A percentile compares a stretch with the other conserved stretches of the same genome.
These are phyloP conservation scores for Eupelmus urozonus DNA, from an alignment of 2,888 invertebrate genomes.

Conservation along the genomic window DNA sequence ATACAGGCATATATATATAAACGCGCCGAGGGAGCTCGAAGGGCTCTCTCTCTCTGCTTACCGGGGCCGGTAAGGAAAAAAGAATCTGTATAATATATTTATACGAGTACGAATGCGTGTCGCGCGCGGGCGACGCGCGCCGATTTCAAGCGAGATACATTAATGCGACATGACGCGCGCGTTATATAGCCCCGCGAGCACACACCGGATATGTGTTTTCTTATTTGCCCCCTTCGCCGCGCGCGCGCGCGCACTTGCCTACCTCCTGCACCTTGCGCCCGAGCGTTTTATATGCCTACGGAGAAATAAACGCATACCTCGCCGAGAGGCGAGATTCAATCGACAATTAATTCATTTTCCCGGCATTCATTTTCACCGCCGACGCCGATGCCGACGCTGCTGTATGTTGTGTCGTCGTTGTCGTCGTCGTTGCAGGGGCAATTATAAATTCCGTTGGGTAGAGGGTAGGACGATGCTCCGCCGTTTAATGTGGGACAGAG, in stretches of 20 bases:
- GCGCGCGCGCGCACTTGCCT: background rate
- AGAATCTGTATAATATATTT: constrained; percentile 42
- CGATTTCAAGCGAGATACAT: constrained; percentile 74
- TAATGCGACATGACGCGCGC: constrained; percentile 71
- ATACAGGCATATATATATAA: background rate
- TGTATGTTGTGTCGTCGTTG: no score
- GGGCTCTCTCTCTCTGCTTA: no score
- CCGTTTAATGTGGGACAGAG: no score
- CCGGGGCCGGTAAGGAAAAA: background rate
- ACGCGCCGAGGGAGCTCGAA: no score
- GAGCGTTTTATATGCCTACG: constrained; percentile 22
- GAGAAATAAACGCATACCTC: constrained; percentile 1
- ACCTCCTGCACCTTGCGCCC: background rate
- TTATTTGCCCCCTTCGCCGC: background rate
- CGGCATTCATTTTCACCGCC: constrained; percentile 33
- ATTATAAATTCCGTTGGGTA: background rate
- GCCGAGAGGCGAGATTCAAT: constrained; percentile 42
- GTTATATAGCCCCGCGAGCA: background rate
- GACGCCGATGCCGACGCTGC: constrained; percentile 3
- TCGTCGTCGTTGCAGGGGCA: background rate
- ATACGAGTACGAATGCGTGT: constrained; percentile 68
- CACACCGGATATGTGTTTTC: constrained; percentile 50
- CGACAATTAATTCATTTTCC: constrained; percentile 59
- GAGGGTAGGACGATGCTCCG: background rate
- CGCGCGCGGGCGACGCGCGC: constrained; percentile 68